Conservation (phyloP, 1,140 invertebrate genomes). For the Drosophila obscura region DNA sequence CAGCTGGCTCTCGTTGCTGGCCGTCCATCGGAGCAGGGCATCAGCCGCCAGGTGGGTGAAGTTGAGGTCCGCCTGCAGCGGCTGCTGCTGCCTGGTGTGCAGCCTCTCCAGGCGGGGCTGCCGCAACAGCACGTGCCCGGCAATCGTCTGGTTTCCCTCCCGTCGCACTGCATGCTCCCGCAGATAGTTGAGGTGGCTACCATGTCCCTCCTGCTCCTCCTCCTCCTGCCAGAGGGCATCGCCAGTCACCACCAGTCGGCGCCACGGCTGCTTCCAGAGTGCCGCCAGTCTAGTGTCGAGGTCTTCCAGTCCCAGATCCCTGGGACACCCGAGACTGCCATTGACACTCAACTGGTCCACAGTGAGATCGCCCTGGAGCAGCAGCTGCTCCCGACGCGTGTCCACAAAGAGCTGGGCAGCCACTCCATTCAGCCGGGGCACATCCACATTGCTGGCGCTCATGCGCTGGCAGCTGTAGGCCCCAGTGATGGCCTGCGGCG, state of each 20-base stretch:
- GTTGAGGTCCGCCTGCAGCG: constrained; percentile 41
- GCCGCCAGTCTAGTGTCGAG: constrained; percentile 20
- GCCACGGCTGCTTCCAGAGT: constrained; percentile 48
- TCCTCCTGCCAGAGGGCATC: constrained; percentile 54
- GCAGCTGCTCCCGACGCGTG: constrained; percentile 10
- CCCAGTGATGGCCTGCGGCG: constrained; percentile 62
- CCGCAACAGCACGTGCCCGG: constrained; percentile 55
- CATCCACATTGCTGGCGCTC: constrained; percentile 59
- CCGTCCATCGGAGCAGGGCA: constrained; percentile 37
- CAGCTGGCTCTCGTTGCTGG: constrained; percentile 21
- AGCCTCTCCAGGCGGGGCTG: constrained; percentile 26
- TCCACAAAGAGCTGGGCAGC: constrained; percentile 49
- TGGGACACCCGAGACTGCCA: constrained; percentile 43
- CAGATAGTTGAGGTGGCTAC: constrained; percentile 54
- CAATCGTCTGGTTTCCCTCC: constrained; percentile 48
- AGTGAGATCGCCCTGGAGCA: constrained; percentile 47
- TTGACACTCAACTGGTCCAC: constrained; percentile 44
- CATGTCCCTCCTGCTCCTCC: not conserved
- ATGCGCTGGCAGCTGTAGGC: constrained; percentile 53
- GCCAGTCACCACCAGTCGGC: constrained; percentile 53
- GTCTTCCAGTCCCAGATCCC: not conserved
- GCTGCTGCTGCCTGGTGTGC: constrained; percentile 13
- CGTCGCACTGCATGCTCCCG: constrained; percentile 60
- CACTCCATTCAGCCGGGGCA: constrained; percentile 52
- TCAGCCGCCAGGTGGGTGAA: constrained; percentile 51